Evolutionary conservation across 2,888 invertebrate genomes (phyloP), one percentile per base, ranked within the genome.

Genomic region (Trachelus troglodyta): DNA sequence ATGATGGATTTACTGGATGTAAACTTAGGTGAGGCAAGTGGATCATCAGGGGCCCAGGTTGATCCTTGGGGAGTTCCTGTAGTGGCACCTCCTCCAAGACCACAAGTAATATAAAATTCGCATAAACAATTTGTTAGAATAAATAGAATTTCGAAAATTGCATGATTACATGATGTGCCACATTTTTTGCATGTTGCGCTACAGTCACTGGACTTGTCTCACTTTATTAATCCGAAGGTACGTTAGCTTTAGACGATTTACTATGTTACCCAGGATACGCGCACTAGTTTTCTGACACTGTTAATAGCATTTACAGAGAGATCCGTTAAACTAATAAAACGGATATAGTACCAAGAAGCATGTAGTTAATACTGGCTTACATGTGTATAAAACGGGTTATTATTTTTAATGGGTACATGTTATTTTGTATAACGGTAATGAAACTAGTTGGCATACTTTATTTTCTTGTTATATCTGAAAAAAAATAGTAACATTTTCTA

Each of bases 1-100:
- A 93, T 97, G 92, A 93, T 97, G 80, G 97, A 97, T 92, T 92
- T 97, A 88, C 92, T 97, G 86, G 97, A 97, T 90, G 96, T 97
- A 82, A 95, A 94, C 91, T 93, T 97, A 87, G 95, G 95, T 11
- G 94, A 93, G 81, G 92, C 93, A n/a, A 93, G 93, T 83, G 93
- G 93, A 83, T 92, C 93, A 30, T 92, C 92, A 82, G 56, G 56
- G 56, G 92, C 92, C 82, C 92, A 90, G 80, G 92, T 89, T 81
- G 97, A 97, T 93, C 96, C 97, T 4, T 97, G 97, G 97, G 95
- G 95, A 37, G 92, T 94, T 87, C 94, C 94, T 11, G 85, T 90
- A 75, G 91, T 93, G 73, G 93, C 94, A 35, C 93, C 93, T 33
- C 92, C 91, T 1, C 92, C 92, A 23, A 92, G 92, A 91, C 93